A percentile compares a stretch with the other conserved stretches of the same genome.
These are phyloP conservation scores for Eupithecia vulgata DNA, from an alignment of 2,888 invertebrate species.

Conservation along the genomic window DNA sequence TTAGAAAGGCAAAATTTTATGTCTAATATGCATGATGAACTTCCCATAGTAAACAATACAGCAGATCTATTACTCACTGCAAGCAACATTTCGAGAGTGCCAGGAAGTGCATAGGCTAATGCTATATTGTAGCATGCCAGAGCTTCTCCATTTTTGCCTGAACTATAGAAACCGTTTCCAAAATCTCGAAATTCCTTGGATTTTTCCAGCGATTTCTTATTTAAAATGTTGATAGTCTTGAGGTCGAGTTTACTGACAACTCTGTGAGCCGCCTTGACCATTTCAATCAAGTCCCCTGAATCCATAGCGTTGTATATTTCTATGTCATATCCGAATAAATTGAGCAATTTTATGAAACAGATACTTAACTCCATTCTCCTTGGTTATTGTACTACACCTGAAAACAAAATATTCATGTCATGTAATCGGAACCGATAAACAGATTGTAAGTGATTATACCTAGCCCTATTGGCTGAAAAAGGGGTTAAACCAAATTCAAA, in stretches of 20 bases:
- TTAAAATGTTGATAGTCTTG: background rate
- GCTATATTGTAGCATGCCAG: conserved; percentile 17
- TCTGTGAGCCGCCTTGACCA: background rate
- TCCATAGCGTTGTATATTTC: conserved; percentile 17
- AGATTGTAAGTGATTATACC: no score
- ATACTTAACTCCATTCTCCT: background rate
- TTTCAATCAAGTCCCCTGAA: background rate
- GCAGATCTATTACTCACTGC: conserved; percentile 29
- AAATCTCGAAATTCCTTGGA: background rate
- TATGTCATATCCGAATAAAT: background rate
- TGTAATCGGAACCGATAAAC: no score
- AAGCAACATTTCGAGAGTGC: conserved; percentile 12
- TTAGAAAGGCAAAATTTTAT: conserved; percentile 3
- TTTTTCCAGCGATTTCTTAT: background rate
- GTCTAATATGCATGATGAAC: conserved; percentile 19
- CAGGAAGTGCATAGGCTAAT: conserved; percentile 17
- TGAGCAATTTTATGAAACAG: background rate
- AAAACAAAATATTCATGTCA: background rate
- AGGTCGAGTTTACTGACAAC: background rate
- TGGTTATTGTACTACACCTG: background rate
- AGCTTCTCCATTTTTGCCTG: background rate
- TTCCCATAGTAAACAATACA: conserved; percentile 17
- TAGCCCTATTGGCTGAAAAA: no score
- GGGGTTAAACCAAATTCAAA: no score
- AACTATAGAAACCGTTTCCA: background rate